phyloP scores from a whole-genome alignment of 2,888 invertebrate genomes.

The Campoletis raptor region DNA sequence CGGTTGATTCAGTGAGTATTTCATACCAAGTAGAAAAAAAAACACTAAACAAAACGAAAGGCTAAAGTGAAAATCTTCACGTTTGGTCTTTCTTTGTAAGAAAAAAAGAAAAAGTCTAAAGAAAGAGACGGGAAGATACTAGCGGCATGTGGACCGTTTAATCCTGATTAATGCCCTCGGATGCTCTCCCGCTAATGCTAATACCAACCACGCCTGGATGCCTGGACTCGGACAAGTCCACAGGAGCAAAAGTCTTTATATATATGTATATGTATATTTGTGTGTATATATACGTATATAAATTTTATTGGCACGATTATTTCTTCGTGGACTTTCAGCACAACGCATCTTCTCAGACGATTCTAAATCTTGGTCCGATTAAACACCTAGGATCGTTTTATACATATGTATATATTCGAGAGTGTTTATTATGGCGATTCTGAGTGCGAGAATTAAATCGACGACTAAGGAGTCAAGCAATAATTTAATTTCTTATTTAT shows the following conservation, averaged over 20 bases:
- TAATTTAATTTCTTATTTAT: slow-evolving; percentile 64
- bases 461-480: not conserved
- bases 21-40: slow-evolving; percentile 49
- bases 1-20: slow-evolving; percentile 36
- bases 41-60: slow-evolving; percentile 60
- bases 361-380: slow-evolving; percentile 65
- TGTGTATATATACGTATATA: slow-evolving; percentile 4
- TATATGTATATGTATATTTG: slow-evolving; percentile 1
- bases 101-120: slow-evolving; percentile 44
- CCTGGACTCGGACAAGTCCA: slow-evolving; percentile 63
- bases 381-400: slow-evolving; percentile 49
- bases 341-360: slow-evolving; percentile 45
- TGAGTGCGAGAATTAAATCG: slow-evolving; percentile 37
- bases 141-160: slow-evolving; percentile 76
- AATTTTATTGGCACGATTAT: slow-evolving; percentile 55
- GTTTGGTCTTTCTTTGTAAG: slow-evolving; percentile 41
- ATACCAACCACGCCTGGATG: slow-evolving; percentile 75
- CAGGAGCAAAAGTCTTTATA: slow-evolving; percentile 50
- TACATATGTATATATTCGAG: slow-evolving; percentile 13
- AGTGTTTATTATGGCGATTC: slow-evolving; percentile 16
- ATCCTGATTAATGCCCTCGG: slow-evolving; percentile 84
- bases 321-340: slow-evolving; percentile 50
- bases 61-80: slow-evolving; percentile 64
- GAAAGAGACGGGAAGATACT: slow-evolving; percentile 65
- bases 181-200: slow-evolving; percentile 82